Percentiles rank a stretch among this genome's conserved stretches.
Conservation (phyloP, 2,113 vertebrate species). For the Centropus bengalensis region DNA sequence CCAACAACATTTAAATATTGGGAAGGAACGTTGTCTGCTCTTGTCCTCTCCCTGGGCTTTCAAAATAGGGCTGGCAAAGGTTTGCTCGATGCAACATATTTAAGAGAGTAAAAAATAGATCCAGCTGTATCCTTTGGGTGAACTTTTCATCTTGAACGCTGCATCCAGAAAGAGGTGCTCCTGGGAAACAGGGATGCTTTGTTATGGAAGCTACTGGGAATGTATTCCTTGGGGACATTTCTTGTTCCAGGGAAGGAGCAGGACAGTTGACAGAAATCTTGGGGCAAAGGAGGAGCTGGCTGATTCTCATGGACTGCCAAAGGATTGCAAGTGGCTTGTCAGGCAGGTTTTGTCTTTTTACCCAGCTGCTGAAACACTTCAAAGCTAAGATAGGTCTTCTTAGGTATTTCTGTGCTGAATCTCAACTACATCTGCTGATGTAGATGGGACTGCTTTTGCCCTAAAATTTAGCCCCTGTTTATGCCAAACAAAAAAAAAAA, state of each 20-base stretch:
- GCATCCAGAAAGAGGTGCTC: background rate
- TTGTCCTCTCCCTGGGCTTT: background rate
- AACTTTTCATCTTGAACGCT: background rate
- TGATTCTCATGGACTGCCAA: background rate
- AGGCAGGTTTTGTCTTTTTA: background rate
- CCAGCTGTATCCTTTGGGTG: background rate
- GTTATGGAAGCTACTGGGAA: background rate
- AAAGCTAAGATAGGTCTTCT: background rate
- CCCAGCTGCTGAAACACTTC: background rate
- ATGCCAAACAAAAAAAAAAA: background rate
- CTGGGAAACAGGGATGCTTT: background rate
- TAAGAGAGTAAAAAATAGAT: conserved; percentile 27
- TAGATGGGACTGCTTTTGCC: background rate
- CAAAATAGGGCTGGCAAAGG: conserved; percentile 5
- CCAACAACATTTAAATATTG: background rate
- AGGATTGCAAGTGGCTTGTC: background rate
- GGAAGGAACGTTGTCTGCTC: conserved; percentile 17
- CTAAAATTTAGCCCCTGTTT: background rate
- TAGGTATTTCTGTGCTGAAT: background rate
- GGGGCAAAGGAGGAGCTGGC: background rate
- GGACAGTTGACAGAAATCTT: background rate
- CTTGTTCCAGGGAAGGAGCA: background rate
- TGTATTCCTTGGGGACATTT: fast-evolving
- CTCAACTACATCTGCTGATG: background rate
- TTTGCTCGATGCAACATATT: background rate